Evolutionary conservation across 92 coral and sea anemone genomes (phyloP).

Genomic region (Zoanthus sansibaricus): DNA sequence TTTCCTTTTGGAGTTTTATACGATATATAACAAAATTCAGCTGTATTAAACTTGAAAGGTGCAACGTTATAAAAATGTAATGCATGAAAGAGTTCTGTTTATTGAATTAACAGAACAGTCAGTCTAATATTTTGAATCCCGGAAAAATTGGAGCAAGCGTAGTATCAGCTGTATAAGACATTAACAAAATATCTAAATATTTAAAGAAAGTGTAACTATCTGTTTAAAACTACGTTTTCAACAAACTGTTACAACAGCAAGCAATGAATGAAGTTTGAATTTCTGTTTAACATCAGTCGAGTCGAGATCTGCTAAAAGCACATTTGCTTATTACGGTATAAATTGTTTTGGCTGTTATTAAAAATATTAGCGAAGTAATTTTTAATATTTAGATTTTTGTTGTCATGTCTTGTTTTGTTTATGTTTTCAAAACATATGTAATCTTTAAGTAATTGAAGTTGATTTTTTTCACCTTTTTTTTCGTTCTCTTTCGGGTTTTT

Average conservation of each 20-base stretch:
- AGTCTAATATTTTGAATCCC: constrained; percentile 35
- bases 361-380: background rate
- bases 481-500: background rate
- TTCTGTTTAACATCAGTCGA: background rate
- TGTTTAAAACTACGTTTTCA: background rate
- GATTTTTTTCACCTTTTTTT: background rate
- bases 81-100: constrained; percentile 40
- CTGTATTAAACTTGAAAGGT: background rate
- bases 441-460: background rate
- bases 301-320: background rate
- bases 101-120: constrained; percentile 35
- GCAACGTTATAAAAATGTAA: background rate
- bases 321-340: background rate
- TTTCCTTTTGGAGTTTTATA: background rate
- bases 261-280: constrained; percentile 9
- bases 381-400: constrained; percentile 8
- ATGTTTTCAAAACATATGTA: constrained; percentile 10
- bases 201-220: background rate
- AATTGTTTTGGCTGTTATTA: background rate
- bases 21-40: constrained; percentile 4
- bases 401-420: constrained; percentile 11
- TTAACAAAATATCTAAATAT: background rate
- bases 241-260: background rate
- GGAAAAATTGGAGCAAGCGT: constrained; percentile 20
- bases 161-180: constrained; percentile 12